Percentiles rank a stretch among this genome's conserved stretches.
Evolutionary conservation across 2,113 vertebrate genomes (phyloP).

Genomic region (Amphiprion ocellaris): DNA sequence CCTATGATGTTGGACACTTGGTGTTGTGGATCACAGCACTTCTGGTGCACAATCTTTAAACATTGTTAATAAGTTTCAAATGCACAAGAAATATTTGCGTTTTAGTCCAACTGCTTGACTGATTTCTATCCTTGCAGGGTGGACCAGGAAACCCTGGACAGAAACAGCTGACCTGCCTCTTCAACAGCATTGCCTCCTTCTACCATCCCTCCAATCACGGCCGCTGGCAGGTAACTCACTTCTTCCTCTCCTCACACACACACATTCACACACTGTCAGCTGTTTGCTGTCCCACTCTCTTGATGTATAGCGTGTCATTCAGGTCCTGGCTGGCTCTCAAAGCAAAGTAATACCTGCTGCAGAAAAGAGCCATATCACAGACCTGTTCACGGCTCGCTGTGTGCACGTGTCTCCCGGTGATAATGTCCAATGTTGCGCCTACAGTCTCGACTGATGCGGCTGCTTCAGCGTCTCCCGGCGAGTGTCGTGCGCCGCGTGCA

Average conservation of each 20-base stretch:
- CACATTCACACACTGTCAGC: conserved; percentile 11
- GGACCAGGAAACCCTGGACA: conserved; percentile 95
- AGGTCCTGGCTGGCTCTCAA: conserved; percentile 36
- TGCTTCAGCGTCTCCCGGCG: conserved; percentile 94
- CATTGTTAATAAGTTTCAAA: neutral
- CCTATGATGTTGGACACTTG: conserved; percentile 93
- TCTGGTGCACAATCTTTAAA: conserved; percentile 84
- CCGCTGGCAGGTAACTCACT: conserved; percentile 91
- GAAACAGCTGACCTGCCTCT: conserved; percentile 93
- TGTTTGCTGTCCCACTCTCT: conserved; percentile 38
- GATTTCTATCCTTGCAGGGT: conserved; percentile 83
- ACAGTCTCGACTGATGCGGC: conserved; percentile 89
- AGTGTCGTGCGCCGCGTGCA: conserved; percentile 93
- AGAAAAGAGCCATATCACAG: conserved; percentile 47
- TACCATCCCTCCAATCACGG: conserved; percentile 99
- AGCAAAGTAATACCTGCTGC: conserved; percentile 48
- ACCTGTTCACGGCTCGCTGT: conserved; percentile 30
- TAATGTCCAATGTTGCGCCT: conserved; percentile 30
- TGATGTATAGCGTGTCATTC: conserved; percentile 58
- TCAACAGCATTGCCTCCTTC: conserved; percentile 96
- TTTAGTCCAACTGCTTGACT: neutral
- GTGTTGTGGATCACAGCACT: conserved; percentile 95
- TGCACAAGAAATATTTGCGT: neutral
- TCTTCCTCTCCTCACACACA: conserved; percentile 17
- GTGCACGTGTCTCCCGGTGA: conserved; percentile 36